Evolutionary conservation across 23 tunicate genomes (phyloP), one percentile per base, ranked within the genome.

Genomic region (Aplidium turbinatum): DNA sequence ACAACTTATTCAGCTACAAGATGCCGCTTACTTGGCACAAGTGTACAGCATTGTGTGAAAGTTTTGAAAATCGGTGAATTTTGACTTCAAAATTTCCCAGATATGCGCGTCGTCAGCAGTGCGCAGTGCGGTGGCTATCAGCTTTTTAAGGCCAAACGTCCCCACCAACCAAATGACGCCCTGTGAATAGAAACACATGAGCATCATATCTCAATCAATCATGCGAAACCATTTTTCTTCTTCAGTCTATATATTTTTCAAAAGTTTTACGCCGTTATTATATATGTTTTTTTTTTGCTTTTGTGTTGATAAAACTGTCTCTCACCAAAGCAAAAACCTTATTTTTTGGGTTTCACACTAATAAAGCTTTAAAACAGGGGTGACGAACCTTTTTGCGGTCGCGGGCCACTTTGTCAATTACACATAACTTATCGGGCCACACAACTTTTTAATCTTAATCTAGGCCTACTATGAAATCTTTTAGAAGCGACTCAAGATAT

Each of bases 21-120:
- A n/a, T n/a, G 32, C 19, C 53, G 16, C 86, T 53, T 72, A 85
- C 95, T 95, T 95, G 7, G 99, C 99, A 85, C 99, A 95, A 0
- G 99, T 95, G 80, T 95, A 95, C 36, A 95, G 57, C 99, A 89
- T 91, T 0, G 99, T 95, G 63, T 95, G 99, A 57, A 95, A 95
- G 54, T 95, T 95, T 20, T 89, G 78, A 80, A 89, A 95, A n/a
- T 78, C 86, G 0, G 96, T 53, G 58, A 95, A 95, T 39, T 95
- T 95, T 1, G 99, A 91, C 29, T 78, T 73, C 33, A 95, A 84
- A 75, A 95, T 95, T 30, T 95, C 99, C 92, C 95, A 88, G 30
- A 95, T 95, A 72, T 95, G 99, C 32, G 93, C 90, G 54, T 95
- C 99, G 57, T 95, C 99, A 11, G 96, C 91, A 3, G 71, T 84